phyloP scores from a whole-genome alignment of 2,113 vertebrate species.

The Calonectris borealis region DNA sequence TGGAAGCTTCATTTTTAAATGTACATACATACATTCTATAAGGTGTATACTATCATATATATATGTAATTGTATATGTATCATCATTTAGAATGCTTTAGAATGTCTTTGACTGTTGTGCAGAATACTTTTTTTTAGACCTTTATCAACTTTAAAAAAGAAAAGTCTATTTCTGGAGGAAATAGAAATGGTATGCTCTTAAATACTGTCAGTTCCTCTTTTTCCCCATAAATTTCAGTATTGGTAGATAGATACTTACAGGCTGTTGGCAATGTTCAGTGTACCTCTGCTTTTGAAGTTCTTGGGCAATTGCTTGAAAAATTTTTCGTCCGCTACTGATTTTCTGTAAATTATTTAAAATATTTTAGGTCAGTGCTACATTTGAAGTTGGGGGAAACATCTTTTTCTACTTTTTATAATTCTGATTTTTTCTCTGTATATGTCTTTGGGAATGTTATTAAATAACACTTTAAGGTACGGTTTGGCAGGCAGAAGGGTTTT shows the following conservation, averaged over 20 bases:
- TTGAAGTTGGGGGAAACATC: not conserved
- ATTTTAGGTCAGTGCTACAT: not conserved
- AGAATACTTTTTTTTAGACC: not conserved
- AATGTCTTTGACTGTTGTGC: not conserved
- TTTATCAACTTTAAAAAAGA: not conserved
- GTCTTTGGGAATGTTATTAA: not conserved
- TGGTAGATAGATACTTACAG: conserved; percentile 57
- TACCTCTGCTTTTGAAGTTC: conserved; percentile 73
- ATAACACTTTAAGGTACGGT: not conserved
- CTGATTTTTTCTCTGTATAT: not conserved
- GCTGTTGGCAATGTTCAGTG: not conserved
- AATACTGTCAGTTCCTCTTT: not conserved
- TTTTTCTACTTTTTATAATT: not conserved
- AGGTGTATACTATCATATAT: not conserved
- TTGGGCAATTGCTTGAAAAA: conserved; percentile 78
- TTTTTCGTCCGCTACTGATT: conserved; percentile 45
- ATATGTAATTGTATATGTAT: not conserved
- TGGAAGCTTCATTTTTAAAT: not conserved
- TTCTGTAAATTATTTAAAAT: conserved; percentile 37
- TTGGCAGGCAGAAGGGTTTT: not conserved
- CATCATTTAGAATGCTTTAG: not conserved
- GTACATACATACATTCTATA: not conserved
- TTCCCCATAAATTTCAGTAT: not conserved
- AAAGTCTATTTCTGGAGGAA: not conserved
- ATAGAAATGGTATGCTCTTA: not conserved